phyloP scores from a whole-genome alignment of 2,888 invertebrate species.

The Mellilla xanthometata region DNA sequence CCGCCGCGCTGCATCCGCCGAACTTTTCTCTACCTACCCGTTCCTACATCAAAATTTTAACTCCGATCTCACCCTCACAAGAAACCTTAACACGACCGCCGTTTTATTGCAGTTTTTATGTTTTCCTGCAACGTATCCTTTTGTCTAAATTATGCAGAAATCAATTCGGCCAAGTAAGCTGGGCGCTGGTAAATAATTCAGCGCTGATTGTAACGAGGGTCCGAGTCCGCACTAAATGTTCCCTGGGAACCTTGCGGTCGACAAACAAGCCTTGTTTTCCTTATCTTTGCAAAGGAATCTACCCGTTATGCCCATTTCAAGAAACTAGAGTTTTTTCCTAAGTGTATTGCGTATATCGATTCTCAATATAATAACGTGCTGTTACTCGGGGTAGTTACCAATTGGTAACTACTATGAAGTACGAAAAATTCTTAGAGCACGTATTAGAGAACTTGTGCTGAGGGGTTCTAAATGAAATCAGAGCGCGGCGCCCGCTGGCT shows the following conservation, averaged over 20 bases:
- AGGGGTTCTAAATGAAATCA: constrained; percentile 57
- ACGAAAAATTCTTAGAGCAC: constrained; percentile 24
- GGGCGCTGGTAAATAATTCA: constrained; percentile 75
- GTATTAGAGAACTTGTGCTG: constrained; percentile 36
- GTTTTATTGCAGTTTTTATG: constrained; percentile 59
- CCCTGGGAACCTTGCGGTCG: constrained; percentile 57
- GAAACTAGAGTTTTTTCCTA: constrained; percentile 40
- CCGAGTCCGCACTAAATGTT: constrained; percentile 68
- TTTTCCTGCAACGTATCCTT: constrained; percentile 53
- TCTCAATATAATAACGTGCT: constrained; percentile 42
- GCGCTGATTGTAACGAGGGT: constrained; percentile 75
- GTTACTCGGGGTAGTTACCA: constrained; percentile 32
- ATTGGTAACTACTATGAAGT: constrained; percentile 11
- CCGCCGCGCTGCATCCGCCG: constrained; percentile 30
- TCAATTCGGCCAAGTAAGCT: constrained; percentile 70
- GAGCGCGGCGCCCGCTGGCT: constrained; percentile 37
- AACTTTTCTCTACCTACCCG: constrained; percentile 13
- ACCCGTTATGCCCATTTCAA: constrained; percentile 39
- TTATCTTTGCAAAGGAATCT: constrained; percentile 56
- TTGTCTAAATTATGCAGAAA: constrained; percentile 76
- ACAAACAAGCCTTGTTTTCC: constrained; percentile 60
- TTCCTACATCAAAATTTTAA: constrained; percentile 34
- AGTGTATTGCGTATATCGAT: constrained; percentile 43
- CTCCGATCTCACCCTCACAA: constrained; percentile 19
- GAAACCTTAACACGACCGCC: constrained; percentile 28